Evolutionary conservation across 2,113 vertebrate species (phyloP), one percentile per base, ranked within the genome.

Genomic region (Oncorhynchus gorbuscha): DNA sequence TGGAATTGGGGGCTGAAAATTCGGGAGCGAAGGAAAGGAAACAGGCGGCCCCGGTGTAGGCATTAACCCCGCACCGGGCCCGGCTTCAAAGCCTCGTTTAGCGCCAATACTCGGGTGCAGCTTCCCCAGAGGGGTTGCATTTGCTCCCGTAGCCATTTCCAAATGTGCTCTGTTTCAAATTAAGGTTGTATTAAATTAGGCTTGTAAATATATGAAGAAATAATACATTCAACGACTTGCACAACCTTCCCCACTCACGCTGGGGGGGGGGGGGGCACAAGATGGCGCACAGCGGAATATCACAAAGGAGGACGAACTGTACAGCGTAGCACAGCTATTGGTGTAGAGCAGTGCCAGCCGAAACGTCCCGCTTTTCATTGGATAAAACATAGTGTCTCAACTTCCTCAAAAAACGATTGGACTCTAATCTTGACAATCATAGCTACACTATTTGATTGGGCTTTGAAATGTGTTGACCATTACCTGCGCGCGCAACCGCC

Each of bases 131-230:
- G 95, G 96, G 85, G 95, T 96, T 85, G 95, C 95, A 79, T 96
- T 96, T 69, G 95, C 95, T 90, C 95, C 95, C 73, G 95, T 97
- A 76, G 95, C 95, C 96, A 96, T 95, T 87, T 86, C 80, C n/a
- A 9, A 62, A 22, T 20, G 18, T 68, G 49, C 75, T 64, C 7
- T 35, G 28, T 4, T 12, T 35, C 0, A 30, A 67, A 75, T 30
- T 7, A 64, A 35, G 14, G 20, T 45, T 35, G 67, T 69, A 18
- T 51, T 26, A 16, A 22, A 1, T 6, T 68, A 24, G 0, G 22
- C 7, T 16, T 62, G 59, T 62, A 22, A n/a, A 62, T 22, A 62
- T 11, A 62, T 3, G 2, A 61, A 61, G 4, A 61, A n/a, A 62
- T 24, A 22, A 11, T 1, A 22, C 24, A 62, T 24, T 62, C n/a